phyloP scores from a whole-genome alignment of 1,140 invertebrate genomes.

The Meteorus sp. region DNA sequence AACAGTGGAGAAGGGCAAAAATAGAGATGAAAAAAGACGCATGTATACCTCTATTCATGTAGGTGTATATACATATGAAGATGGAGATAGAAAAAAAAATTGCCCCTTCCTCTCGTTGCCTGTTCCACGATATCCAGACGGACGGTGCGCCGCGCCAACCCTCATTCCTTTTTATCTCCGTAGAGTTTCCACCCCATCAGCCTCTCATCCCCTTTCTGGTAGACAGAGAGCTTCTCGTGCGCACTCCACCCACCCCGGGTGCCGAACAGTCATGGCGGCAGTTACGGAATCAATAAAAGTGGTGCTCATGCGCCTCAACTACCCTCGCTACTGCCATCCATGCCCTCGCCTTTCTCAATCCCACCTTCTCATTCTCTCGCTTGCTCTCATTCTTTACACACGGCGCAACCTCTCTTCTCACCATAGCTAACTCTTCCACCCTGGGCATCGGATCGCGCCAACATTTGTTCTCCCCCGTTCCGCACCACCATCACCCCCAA shows the following conservation, averaged over 20 bases:
- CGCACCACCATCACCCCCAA: slow-evolving; percentile 26
- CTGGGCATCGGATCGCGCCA: slow-evolving; percentile 49
- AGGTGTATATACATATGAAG: too few species aligned
- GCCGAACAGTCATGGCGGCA: slow-evolving; percentile 58
- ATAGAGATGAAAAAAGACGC: slow-evolving; percentile 1
- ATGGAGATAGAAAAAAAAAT: slow-evolving; percentile 9
- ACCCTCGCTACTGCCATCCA: slow-evolving; percentile 51
- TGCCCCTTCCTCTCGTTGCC: slow-evolving; percentile 15
- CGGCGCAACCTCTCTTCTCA: slow-evolving; percentile 16
- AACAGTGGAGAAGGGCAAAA: slow-evolving; percentile 8
- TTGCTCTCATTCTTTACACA: slow-evolving; percentile 15
- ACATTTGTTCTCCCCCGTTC: slow-evolving; percentile 40
- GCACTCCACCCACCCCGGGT: slow-evolving; percentile 40
- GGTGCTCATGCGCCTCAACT: slow-evolving; percentile 61
- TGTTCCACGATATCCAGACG: slow-evolving; percentile 26
- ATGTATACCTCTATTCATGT: too few species aligned
- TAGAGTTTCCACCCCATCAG: slow-evolving; percentile 61
- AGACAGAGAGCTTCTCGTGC: slow-evolving; percentile 32
- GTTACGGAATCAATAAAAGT: slow-evolving; percentile 62
- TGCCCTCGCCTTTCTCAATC: slow-evolving; percentile 31
- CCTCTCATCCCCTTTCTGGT: slow-evolving; percentile 33
- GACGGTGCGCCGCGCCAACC: slow-evolving; percentile 45
- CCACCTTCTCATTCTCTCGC: slow-evolving; percentile 18
- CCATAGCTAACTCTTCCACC: slow-evolving; percentile 21
- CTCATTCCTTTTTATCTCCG: slow-evolving; percentile 61